Base-by-base conservation (phyloP, 2,797 vertebrate genomes). In the Danio aesculapii region DNA sequence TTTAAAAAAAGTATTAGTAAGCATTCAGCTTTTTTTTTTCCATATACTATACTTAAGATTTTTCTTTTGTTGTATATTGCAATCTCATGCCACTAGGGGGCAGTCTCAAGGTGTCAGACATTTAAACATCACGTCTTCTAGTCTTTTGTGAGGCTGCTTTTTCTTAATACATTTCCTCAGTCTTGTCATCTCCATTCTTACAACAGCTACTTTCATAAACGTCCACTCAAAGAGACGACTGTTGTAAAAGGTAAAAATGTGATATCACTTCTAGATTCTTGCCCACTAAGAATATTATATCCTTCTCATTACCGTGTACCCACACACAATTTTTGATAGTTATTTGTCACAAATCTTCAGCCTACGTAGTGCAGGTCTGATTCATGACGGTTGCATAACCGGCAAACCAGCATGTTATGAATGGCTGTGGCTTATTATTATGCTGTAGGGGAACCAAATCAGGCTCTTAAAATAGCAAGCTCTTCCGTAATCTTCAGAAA, bases 81-180 rank as follows among this genome's bases (percentile, higher is more conserved):
- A n/a, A n/a, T 5, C 8, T 47, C 74, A 12, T 11, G 6, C 79
- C 86, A 80, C 72, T 49, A 82, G 86, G 84, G 69, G 86, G 66
- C 84, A 87, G 79, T 80, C 39, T 66, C 57, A 58, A 74, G 55
- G 70, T 63, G 14, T 57, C 10, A 57, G 10, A 57, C 58, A 66
- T n/a, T 17, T 12, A 19, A 10, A 63, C 75, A 82, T 59, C 53
- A 62, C 21, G 39, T 63, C 16, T 16, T 55, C 8, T 41, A 17
- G 46, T 17, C 2, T 67, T 70, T 62, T 64, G 12, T 17, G 81
- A 10, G 70, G n/a, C 30, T 13, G 47, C 14, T 47, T 17, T 17
- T 17, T 75, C 76, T 55, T 52, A 19, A 70, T 50, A 41, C 58
- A 63, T 81, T 80, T 70, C 21, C 58, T 55, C 46, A 61, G 58